These are phyloP conservation scores for Diplazon laetatorius DNA, from an alignment of 2,888 invertebrate genomes.

Conservation along the genomic window DNA sequence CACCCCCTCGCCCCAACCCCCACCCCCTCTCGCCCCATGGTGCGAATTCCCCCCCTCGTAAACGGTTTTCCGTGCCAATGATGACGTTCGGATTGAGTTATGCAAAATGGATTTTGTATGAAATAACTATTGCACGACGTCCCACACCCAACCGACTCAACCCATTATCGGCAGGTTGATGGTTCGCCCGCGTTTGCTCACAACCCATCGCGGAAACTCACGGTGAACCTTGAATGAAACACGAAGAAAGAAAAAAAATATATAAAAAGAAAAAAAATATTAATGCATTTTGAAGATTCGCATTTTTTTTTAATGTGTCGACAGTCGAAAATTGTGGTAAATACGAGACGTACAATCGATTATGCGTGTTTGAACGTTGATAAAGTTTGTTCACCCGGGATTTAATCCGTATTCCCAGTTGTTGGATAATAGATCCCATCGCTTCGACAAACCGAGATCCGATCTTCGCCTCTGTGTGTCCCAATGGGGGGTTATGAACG, in stretches of 20 bases:
- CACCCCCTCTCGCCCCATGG: no score
- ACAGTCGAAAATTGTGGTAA: background rate
- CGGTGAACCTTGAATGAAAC: background rate
- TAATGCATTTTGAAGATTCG: no score
- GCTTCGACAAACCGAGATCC: conserved; percentile 39
- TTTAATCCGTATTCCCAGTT: conserved; percentile 22
- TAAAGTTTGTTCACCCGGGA: no score
- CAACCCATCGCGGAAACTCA: background rate
- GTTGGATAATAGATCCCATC: conserved; percentile 50
- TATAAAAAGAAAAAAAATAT: no score
- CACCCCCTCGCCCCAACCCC: conserved; percentile 34
- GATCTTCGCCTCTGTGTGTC: background rate
- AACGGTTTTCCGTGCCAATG: conserved; percentile 77
- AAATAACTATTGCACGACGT: conserved; percentile 78
- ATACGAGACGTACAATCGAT: no score
- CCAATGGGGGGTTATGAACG: background rate
- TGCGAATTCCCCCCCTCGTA: no score
- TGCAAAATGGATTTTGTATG: conserved; percentile 79
- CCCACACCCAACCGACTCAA: conserved; percentile 4
- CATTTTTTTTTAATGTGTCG: no score
- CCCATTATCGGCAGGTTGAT: background rate
- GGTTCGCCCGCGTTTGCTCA: background rate
- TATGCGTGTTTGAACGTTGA: no score
- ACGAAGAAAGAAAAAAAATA: background rate
- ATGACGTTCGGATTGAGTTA: conserved; percentile 80